Evolutionary conservation across 2,797 vertebrate species (phyloP), one percentile per base, ranked within the genome.

Genomic region (Leptoclinus maculatus): DNA sequence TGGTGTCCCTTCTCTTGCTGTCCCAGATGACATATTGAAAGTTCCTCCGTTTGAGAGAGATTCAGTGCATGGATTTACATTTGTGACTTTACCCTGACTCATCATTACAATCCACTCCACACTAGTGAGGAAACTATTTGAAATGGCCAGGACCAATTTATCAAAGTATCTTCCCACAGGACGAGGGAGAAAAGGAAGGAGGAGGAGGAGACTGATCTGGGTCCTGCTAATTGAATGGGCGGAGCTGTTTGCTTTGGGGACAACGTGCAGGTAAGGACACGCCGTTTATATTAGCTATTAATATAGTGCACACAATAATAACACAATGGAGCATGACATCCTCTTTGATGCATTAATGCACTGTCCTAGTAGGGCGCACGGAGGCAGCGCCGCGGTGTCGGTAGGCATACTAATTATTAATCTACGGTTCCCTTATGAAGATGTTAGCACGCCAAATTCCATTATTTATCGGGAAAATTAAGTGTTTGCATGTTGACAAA

Each of bases 201-300:
- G 4, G 32, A 41, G 4, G 32, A 36, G n/a, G n/a, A 19, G 63
- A 6, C 12, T 14, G 51, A 32, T 9, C 21, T 13, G 41, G 5
- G 23, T 53, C 29, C 16, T 32, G 32, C 7, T 64, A n/a, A 67
- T 39, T 80, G 62, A 29, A 16, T n/a, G 51, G 67, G 71, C 54
- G 84, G 68, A 51, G 75, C 56, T 66, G 54, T 10, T 29, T 19
- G 13, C 3, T 3, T 1, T 23, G 7, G 1, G 7, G 12, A 2
- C 10, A 17, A 38, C 63, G 3, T 36, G 1, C 82, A 81, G 84
- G 87, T 84, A 56, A 80, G 66, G 6, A 17, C 3, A 10, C 10
- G 11, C 2, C 9, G 2, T 25, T 53, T 36, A 9, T 10, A 38
- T 11, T 4, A 62, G 0, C 7, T 29, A 7, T 1, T 23, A 3